Evolutionary conservation across 2,113 vertebrate genomes (phyloP), one percentile per base, ranked within the genome.

Genomic region (Thoracochromis brauschi): DNA sequence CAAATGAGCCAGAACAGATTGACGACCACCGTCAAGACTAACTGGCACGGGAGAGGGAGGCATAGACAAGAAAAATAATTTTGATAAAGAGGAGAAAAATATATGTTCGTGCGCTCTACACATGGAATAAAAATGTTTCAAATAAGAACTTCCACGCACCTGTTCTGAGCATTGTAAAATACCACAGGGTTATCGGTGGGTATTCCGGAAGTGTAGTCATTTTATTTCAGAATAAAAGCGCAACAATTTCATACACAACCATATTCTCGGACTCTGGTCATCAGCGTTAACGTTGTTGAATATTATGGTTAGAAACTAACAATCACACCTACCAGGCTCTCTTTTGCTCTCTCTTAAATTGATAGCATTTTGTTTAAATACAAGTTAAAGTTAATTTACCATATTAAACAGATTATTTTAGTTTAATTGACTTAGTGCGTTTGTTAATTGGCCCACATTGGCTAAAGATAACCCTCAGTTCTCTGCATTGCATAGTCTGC

Each of bases 71-170:
- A 58, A 58, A 29, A 9, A 17, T 8, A 58, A 57, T 19, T 11
- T 58, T 1, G 10, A 26, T 12, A 2, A n/a, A 47, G 45, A 31
- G 12, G 10, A 24, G 24, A 51, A 38, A 38, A 71, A 19, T 14
- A 16, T 38, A 14, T 8, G 8, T 19, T 38, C 5, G 19, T 6
- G 57, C 11, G 9, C 73, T 31, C 29, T 12, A 29, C 9, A 5
- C 19, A 9, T 14, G 13, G 8, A 81, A 26, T 26, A 12, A 68
- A 31, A 80, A 31, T 21, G 7, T 49, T 29, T 81, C 21, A 9
- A 17, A 60, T 12, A 65, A 35, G 60, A 93, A 93, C 87, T 91
- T 91, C 82, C 65, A 88, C 75, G 82, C 91, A 83, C 75, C 80
- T 24, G 24, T 6, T 85, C 38, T 51, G 29, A 53, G 2, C 1